phyloP scores from a whole-genome alignment of 2,797 vertebrate genomes.

The Orestias chungarensis region DNA sequence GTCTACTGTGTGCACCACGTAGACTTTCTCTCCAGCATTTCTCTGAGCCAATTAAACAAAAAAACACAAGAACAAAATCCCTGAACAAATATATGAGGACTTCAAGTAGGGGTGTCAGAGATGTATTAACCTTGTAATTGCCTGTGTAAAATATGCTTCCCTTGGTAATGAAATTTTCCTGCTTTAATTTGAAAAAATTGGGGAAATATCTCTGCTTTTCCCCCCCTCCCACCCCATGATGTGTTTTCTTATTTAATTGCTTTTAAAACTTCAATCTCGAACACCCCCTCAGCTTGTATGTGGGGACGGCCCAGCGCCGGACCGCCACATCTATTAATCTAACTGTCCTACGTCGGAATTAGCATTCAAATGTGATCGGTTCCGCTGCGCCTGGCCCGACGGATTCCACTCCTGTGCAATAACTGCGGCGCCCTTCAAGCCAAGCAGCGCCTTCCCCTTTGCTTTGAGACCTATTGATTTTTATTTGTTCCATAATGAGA shows the following conservation, averaged over 20 bases:
- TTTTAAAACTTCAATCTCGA: conserved; percentile 76
- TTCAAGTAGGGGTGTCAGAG: conserved; percentile 71
- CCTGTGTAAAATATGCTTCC: conserved; percentile 74
- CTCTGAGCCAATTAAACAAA: conserved; percentile 70
- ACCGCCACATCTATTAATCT: conserved; percentile 76
- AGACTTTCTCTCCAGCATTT: conserved; percentile 45
- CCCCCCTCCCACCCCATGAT: conserved; percentile 35
- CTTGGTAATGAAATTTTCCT: conserved; percentile 75
- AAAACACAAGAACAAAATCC: conserved; percentile 67
- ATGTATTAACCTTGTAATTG: conserved; percentile 81
- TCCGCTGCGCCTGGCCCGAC: conserved; percentile 66
- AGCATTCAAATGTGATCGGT: conserved; percentile 78
- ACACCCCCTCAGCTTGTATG: conserved; percentile 63
- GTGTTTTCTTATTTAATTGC: conserved; percentile 75
- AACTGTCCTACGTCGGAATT: conserved; percentile 77
- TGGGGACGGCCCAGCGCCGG: conserved; percentile 48
- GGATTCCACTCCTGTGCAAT: conserved; percentile 74
- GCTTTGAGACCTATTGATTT: conserved; percentile 78
- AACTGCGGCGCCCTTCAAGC: conserved; percentile 76
- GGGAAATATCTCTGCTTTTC: conserved; percentile 63
- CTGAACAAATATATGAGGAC: conserved; percentile 67
- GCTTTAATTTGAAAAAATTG: conserved; percentile 77
- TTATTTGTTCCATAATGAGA: conserved; percentile 80
- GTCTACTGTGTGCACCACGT: conserved; percentile 12
- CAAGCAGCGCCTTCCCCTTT: conserved; percentile 52